phyloP scores from a whole-genome alignment of 2,888 invertebrate genomes.

The Psococerastis gibbosa region DNA sequence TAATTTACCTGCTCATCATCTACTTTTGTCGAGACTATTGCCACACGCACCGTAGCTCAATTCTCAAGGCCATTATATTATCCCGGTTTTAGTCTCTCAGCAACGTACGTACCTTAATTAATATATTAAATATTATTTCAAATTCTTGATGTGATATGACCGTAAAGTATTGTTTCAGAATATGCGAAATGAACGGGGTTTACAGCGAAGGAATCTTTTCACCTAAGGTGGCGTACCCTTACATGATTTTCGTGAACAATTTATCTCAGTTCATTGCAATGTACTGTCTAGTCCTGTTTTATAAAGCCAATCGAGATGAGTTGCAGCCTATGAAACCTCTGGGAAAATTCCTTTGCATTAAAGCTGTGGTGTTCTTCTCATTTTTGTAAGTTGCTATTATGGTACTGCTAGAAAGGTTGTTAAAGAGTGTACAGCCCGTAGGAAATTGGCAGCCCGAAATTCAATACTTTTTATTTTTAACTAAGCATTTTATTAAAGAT shows the following conservation, averaged over 20 bases:
- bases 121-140: neutral
- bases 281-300: slow-evolving; percentile 90
- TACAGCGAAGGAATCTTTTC: slow-evolving; percentile 86
- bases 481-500: no score
- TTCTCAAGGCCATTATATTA: no score
- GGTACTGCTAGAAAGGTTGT: no score
- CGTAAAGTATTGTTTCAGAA: slow-evolving; percentile 39
- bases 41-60: no score
- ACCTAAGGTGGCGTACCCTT: slow-evolving; percentile 70
- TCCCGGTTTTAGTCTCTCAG: neutral
- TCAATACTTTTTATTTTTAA: no score
- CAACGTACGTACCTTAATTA: slow-evolving; percentile 12
- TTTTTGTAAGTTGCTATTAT: slow-evolving; percentile 99
- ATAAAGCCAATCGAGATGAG: slow-evolving; percentile 71
- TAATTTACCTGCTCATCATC: no score
- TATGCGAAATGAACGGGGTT: slow-evolving; percentile 66
- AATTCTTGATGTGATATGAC: no score
- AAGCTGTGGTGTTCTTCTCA: slow-evolving; percentile 93
- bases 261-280: slow-evolving; percentile 88
- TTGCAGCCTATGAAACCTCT: slow-evolving; percentile 83
- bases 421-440: no score
- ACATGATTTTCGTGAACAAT: slow-evolving; percentile 74
- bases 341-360: slow-evolving; percentile 90
- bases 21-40: no score
- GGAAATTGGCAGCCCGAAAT: no score